phyloP scores from a whole-genome alignment of 2,113 vertebrate genomes.

The Willisornis vidua region DNA sequence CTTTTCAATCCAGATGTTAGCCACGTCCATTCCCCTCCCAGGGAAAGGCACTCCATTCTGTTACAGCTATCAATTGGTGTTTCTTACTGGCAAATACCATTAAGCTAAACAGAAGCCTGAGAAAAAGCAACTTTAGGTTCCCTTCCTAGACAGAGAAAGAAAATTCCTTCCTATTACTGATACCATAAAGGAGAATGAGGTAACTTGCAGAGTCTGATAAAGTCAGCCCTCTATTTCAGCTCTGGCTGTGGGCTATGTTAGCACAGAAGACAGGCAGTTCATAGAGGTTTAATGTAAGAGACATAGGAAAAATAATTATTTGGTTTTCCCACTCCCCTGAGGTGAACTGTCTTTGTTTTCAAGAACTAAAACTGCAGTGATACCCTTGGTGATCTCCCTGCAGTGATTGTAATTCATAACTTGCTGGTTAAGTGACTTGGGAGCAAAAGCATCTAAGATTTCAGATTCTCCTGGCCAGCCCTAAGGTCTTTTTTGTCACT shows the following conservation, averaged over 20 bases:
- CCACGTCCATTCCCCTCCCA: not conserved
- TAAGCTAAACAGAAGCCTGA: conserved; percentile 21
- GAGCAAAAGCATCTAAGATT: not conserved
- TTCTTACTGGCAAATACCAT: conserved; percentile 9
- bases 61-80: not conserved
- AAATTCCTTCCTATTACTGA: conserved; percentile 53
- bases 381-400: not conserved
- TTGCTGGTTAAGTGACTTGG: not conserved
- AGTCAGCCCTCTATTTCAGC: conserved; percentile 1
- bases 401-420: not conserved
- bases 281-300: not conserved
- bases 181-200: conserved; percentile 30
- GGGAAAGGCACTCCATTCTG: not conserved
- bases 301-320: not conserved
- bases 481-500: not conserved
- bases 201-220: conserved; percentile 45
- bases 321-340: not conserved
- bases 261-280: not conserved
- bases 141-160: conserved; percentile 55
- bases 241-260: conserved; percentile 33
- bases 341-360: not conserved
- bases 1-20: not conserved
- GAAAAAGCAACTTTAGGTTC: conserved; percentile 48
- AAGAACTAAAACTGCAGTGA: not conserved
- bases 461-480: not conserved